Percentiles rank a stretch among this genome's conserved stretches.
These are phyloP conservation scores for Notolabrus celidotus DNA, from an alignment of 2,797 vertebrate genomes.

Conservation along the genomic window DNA sequence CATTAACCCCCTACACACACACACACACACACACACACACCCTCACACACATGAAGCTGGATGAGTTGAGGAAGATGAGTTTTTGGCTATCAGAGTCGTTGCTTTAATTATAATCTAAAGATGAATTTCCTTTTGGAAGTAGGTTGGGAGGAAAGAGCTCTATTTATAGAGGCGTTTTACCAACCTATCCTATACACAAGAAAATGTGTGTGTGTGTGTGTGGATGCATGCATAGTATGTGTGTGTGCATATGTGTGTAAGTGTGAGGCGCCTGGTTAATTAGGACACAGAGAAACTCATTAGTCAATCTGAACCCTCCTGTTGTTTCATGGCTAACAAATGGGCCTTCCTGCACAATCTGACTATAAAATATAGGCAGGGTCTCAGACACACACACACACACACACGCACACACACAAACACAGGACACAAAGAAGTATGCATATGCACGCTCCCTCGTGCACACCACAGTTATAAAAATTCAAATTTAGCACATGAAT, in stretches of 20 bases:
- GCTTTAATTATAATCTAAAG: constrained; percentile 91
- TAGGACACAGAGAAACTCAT: constrained; percentile 90
- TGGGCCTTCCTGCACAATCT: constrained; percentile 78
- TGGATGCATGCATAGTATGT: constrained; percentile 17
- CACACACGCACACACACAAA: constrained; percentile 23
- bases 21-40: neutral
- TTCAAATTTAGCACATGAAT: constrained; percentile 80
- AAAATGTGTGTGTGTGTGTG: constrained; percentile 36
- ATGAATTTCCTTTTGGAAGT: constrained; percentile 86
- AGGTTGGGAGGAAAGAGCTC: constrained; percentile 83
- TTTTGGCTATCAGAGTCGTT: constrained; percentile 77
- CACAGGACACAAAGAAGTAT: constrained; percentile 49
- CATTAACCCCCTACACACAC: constrained; percentile 61
- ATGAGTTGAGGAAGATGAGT: constrained; percentile 75
- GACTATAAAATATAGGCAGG: constrained; percentile 82
- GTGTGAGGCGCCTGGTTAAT: constrained; percentile 84
- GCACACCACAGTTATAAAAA: constrained; percentile 73
- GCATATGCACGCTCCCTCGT: constrained; percentile 44
- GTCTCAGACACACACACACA: constrained; percentile 32
- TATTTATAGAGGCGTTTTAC: constrained; percentile 87
- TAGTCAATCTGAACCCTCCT: constrained; percentile 90
- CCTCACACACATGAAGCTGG: constrained; percentile 20
- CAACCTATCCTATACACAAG: constrained; percentile 72
- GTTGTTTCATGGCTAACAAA: constrained; percentile 86
- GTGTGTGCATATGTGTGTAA: constrained; percentile 43